Evolutionary conservation across 2,888 invertebrate genomes (phyloP).

Genomic region (Tachina fera): DNA sequence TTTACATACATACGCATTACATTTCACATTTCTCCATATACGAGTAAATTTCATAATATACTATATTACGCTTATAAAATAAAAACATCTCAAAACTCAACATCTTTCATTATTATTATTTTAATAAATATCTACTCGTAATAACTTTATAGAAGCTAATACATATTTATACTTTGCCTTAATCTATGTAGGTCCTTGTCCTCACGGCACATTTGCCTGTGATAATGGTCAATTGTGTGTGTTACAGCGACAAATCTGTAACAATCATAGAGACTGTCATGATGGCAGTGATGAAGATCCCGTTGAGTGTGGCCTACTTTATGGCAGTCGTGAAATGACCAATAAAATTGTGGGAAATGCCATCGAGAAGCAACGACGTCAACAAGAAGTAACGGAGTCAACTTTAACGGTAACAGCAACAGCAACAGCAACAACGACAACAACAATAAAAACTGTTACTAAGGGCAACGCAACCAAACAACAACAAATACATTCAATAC

Average conservation of each 20-base stretch:
- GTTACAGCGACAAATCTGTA: constrained; percentile 84
- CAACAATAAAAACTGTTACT: not conserved
- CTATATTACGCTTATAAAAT: not conserved
- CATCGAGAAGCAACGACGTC: constrained; percentile 76
- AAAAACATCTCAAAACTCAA: not conserved
- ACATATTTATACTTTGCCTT: constrained; percentile 3
- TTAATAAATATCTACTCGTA: not conserved
- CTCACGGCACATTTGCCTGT: constrained; percentile 85
- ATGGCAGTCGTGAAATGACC: constrained; percentile 81
- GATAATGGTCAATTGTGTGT: constrained; percentile 84
- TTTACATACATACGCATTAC: no score
- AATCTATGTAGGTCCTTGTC: constrained; percentile 83
- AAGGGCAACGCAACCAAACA: constrained; percentile 19
- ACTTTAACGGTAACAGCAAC: constrained; percentile 38
- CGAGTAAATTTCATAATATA: not conserved
- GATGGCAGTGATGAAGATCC: constrained; percentile 84
- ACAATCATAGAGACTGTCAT: constrained; percentile 83
- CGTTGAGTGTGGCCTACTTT: constrained; percentile 82
- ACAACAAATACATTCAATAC: constrained; percentile 5
- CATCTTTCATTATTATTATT: not conserved
- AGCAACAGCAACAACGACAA: constrained; percentile 27
- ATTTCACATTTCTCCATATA: not conserved
- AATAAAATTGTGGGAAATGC: constrained; percentile 80
- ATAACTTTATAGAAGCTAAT: constrained; percentile 10
- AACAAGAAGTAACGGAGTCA: constrained; percentile 38